Conservation (phyloP, 2,797 vertebrate species). For the Helarctos malayanus region DNA sequence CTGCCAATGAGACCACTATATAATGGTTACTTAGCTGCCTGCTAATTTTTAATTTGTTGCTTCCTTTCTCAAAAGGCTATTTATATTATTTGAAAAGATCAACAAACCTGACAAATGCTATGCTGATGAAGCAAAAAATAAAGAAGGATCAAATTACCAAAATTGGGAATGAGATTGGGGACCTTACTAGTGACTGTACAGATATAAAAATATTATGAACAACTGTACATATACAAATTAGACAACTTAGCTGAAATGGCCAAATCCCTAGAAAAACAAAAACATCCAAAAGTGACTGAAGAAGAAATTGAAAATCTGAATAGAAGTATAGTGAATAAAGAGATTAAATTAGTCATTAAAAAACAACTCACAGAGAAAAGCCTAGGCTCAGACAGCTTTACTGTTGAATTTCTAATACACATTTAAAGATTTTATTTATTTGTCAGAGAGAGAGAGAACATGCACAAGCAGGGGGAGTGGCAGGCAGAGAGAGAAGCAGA, state of each 20-base stretch:
- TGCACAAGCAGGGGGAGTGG: too few relatives aligned
- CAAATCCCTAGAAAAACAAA: constrained; percentile 31
- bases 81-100: constrained; percentile 20
- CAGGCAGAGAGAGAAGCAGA: too few relatives aligned
- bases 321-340: background rate
- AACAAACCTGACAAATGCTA: background rate
- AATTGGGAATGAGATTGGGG: constrained; percentile 15
- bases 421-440: too few relatives aligned
- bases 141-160: constrained; percentile 20
- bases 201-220: constrained; percentile 32
- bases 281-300: background rate
- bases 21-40: background rate
- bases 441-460: too few relatives aligned
- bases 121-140: background rate
- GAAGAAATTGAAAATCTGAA: constrained; percentile 41
- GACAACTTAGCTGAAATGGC: background rate
- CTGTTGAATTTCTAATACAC: background rate
- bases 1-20: background rate
- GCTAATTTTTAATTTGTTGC: background rate
- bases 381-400: background rate
- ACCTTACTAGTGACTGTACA: background rate
- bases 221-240: background rate
- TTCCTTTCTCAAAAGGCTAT: background rate
- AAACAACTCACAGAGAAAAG: constrained; percentile 41
- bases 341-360: constrained; percentile 4